Base-by-base conservation (phyloP, 2,113 vertebrate species). In the Notothenia rossii region DNA sequence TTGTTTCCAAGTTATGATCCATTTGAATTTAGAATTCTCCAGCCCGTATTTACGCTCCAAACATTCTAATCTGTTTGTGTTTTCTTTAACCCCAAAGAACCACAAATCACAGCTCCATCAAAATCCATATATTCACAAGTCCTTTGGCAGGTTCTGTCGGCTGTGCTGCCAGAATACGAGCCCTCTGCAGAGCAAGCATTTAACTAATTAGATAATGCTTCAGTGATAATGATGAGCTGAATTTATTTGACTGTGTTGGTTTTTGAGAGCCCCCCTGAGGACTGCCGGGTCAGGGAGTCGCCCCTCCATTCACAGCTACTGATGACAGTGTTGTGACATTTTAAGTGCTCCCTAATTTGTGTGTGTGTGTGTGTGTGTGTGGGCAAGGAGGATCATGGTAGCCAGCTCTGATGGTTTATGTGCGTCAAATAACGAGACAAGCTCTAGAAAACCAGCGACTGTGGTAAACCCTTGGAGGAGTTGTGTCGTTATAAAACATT, bases 181-280 rank as follows among this genome's bases (percentile, higher is more conserved):
- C 55, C 64, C 45, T 80, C 60, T 72, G 62, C 59, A 56, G 74
- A 84, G 65, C 50, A 86, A 18, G 29, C 77, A 55, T 84, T 90
- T 82, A 79, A 63, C 84, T 84, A 87, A 90, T 81, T 85, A 71
- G 74, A 72, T 85, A 60, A 86, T 46, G 55, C 58, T 46, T 65
- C 53, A 20, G 15, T 66, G 63, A 81, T 58, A 25, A 78, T 55
- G 51, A 85, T 62, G 58, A 82, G 48, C 63, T 43, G 43, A 50
- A 73, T 82, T 78, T 29, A 83, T 90, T 81, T 75, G 58, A 83
- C 75, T 5, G 1, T 51, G 63, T 22, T 77, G 74, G 64, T 82
- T 79, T 55, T 50, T 63, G 59, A 58, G 36, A 68, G 29, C 22
- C 60, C 72, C 55, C 56, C 49, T 79, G 71, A 72, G 75, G 69